A percentile compares a stretch with the other conserved stretches of the same genome.
These are phyloP conservation scores for Protodeltote pygarga DNA, from an alignment of 2,888 invertebrate genomes.

Conservation along the genomic window DNA sequence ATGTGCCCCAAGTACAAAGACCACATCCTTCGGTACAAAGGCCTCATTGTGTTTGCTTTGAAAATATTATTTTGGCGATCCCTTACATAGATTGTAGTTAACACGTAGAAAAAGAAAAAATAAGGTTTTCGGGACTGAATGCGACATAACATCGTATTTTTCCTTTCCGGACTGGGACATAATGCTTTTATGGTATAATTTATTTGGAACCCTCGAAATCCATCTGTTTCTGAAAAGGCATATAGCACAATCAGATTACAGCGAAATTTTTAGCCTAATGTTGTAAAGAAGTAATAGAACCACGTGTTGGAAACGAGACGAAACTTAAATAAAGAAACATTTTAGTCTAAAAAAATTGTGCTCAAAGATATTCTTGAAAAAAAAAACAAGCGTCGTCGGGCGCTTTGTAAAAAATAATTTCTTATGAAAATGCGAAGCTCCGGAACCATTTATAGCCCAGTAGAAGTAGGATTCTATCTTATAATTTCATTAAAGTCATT, in stretches of 20 bases:
- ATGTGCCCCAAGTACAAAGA: slow-evolving; percentile 31
- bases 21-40: slow-evolving; percentile 45
- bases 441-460: slow-evolving; percentile 40
- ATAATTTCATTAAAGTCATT: too few species aligned
- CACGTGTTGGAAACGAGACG: slow-evolving; percentile 16
- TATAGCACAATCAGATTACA: slow-evolving; percentile 4
- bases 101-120: slow-evolving; percentile 34
- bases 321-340: slow-evolving; percentile 24
- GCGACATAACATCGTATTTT: slow-evolving; percentile 29
- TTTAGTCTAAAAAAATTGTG: too few species aligned
- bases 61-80: slow-evolving; percentile 55
- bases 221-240: slow-evolving; percentile 7
- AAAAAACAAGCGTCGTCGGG: slow-evolving; percentile 7
- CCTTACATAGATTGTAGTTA: slow-evolving; percentile 48
- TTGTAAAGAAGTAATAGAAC: slow-evolving; percentile 8
- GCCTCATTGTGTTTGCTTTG: slow-evolving; percentile 52
- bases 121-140: slow-evolving; percentile 29
- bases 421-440: slow-evolving; percentile 21
- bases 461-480: too few species aligned
- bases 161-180: slow-evolving; percentile 8
- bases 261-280: too few species aligned
- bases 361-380: slow-evolving; percentile 24
- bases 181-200: slow-evolving; percentile 17
- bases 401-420: slow-evolving; percentile 33
- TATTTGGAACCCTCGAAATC: slow-evolving; percentile 18